Evolutionary conservation across 1,140 invertebrate species (phyloP), one percentile per base, ranked within the genome.

Genomic region (Drosophila kepulauana): DNA sequence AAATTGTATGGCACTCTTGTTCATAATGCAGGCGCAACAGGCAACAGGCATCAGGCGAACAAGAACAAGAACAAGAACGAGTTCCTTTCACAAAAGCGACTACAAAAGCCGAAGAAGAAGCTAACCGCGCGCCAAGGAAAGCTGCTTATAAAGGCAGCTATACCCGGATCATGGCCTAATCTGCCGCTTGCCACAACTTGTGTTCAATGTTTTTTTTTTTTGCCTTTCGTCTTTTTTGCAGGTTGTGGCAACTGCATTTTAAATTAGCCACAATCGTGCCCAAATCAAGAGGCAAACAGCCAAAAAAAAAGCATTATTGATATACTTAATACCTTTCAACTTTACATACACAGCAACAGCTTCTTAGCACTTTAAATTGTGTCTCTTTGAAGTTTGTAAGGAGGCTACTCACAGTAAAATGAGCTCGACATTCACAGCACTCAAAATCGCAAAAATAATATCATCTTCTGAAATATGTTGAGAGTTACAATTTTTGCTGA

Each of bases 1-100:
- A 74, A 85, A 84, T 85, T 84, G 81, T 81, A 69, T 67, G 67
- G 54, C 66, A 63, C 80, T 76, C 75, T 82, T 68, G 69, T 70
- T 82, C 72, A 86, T 81, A 81, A 78, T 74, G 76, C 79, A 88
- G 56, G 56, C 30, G 56, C 59, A 16, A 6, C 45, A 16, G 54
- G 15, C 33, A 20, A 33, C 20, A 25, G 16, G 16, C 16, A 20
- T 2, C 16, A 20, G 16, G 16, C 16, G 20, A 25, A 25, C 20
- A 25, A 25, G 20, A 25, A 25, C 0, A 25, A 25, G 20, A 25
- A 1, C 7, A 16, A 20, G 20, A 33, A 11, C 11, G 49, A 61
- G 6, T 61, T 43, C 56, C 10, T 49, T 72, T 71, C 33, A 58
- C 52, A 65, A 56, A 30, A 25, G 67, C 10, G n/a, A 11, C 5